Evolutionary conservation across 1,140 invertebrate species (phyloP).

Genomic region (Diploscapter pachys): DNA sequence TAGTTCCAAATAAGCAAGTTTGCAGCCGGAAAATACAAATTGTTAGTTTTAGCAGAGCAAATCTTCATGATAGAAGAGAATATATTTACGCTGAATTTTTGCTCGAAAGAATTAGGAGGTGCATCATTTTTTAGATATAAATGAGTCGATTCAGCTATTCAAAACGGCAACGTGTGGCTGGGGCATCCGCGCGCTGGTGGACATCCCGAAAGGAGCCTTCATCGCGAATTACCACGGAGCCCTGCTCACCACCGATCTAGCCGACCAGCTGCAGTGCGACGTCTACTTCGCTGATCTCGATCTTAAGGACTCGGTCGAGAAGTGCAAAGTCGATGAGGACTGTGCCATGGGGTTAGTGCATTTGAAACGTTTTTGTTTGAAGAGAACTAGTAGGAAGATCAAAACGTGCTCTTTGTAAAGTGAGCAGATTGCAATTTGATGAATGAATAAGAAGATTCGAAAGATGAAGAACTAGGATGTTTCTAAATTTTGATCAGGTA

Average conservation of each 20-base stretch:
- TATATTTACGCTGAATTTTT: neutral
- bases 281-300: conserved; percentile 93
- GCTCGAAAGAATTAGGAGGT: neutral
- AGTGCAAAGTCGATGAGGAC: neutral
- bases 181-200: conserved; percentile 89
- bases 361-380: neutral
- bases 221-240: conserved; percentile 70
- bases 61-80: too few species aligned
- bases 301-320: conserved; percentile 86
- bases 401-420: neutral
- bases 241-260: conserved; percentile 80
- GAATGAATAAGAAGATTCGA: neutral
- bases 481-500: neutral
- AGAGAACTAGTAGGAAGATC: neutral
- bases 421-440: neutral
- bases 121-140: neutral
- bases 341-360: neutral
- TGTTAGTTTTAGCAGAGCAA: too few species aligned
- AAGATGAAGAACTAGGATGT: neutral
- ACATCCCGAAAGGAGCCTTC: conserved; percentile 71
- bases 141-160: conserved; percentile 62
- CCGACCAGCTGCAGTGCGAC: conserved; percentile 82
- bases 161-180: conserved; percentile 83
- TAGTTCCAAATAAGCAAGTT: too few species aligned
- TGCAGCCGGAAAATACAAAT: too few species aligned